Conservation (phyloP, 2,888 invertebrate species). For the Limnephilus marmoratus region DNA sequence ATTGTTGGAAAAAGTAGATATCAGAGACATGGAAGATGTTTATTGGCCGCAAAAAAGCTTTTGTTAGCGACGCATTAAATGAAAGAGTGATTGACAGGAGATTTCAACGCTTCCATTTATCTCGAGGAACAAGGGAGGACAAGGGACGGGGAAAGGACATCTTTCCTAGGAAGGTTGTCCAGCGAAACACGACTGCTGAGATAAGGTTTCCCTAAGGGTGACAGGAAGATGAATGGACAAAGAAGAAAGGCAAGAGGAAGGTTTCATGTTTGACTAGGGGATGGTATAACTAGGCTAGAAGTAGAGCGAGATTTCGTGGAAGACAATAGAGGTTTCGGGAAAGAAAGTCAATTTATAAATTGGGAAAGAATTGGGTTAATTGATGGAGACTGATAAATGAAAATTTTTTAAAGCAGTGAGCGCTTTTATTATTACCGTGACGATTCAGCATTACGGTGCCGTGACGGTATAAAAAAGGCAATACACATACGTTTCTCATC, state of each 20-base stretch:
- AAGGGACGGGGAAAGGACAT: neutral
- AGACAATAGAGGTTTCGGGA: neutral
- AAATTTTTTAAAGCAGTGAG: neutral
- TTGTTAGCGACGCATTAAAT: neutral
- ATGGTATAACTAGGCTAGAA: neutral
- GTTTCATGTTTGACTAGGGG: neutral
- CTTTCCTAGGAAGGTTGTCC: slow-evolving; percentile 14
- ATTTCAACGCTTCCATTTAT: slow-evolving; percentile 21
- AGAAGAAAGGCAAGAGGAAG: neutral
- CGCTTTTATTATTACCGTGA: too few species aligned
- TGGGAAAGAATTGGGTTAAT: neutral
- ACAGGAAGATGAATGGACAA: slow-evolving; percentile 60
- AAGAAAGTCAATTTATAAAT: neutral
- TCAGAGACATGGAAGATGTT: neutral
- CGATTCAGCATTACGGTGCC: too few species aligned
- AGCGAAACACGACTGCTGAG: slow-evolving; percentile 40
- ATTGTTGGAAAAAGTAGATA: neutral
- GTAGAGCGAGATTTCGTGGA: neutral
- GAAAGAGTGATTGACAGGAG: slow-evolving; percentile 24
- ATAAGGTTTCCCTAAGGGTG: slow-evolving; percentile 60
- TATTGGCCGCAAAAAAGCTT: neutral
- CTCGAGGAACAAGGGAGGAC: slow-evolving; percentile 11
- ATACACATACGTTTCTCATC: too few species aligned
- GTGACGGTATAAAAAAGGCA: too few species aligned
- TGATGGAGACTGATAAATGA: neutral